phyloP scores from a whole-genome alignment of 2,797 vertebrate genomes.

The Glossophaga mutica region DNA sequence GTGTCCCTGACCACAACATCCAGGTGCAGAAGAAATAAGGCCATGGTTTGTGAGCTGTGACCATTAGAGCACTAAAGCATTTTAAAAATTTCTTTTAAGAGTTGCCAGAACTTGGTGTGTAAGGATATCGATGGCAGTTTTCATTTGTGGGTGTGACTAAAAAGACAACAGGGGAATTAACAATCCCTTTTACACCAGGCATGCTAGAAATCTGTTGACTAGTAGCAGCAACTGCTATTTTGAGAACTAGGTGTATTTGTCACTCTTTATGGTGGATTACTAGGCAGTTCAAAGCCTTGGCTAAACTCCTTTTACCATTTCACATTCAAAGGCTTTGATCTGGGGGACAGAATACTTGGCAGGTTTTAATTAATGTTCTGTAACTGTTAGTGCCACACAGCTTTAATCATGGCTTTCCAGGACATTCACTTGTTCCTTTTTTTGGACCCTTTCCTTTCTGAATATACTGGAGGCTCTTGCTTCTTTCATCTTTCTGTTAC shows the following conservation, averaged over 20 bases:
- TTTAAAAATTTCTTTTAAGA: slow-evolving; percentile 64
- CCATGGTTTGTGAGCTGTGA: slow-evolving; percentile 55
- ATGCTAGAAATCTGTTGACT: slow-evolving; percentile 60
- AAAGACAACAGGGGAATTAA: slow-evolving; percentile 63
- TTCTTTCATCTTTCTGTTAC: background rate
- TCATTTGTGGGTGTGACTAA: slow-evolving; percentile 61
- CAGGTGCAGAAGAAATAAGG: slow-evolving; percentile 61
- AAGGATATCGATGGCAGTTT: slow-evolving; percentile 23
- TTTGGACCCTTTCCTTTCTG: background rate
- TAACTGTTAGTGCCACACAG: background rate
- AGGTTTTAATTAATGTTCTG: slow-evolving; percentile 62
- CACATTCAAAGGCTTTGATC: slow-evolving; percentile 57
- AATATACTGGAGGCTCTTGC: background rate
- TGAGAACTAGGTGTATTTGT: slow-evolving; percentile 55
- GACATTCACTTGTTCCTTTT: slow-evolving; percentile 51
- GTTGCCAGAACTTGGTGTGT: slow-evolving; percentile 59
- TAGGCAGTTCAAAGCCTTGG: slow-evolving; percentile 61
- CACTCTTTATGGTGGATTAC: slow-evolving; percentile 55
- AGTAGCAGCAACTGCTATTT: slow-evolving; percentile 55
- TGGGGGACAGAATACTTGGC: slow-evolving; percentile 37
- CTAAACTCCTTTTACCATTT: slow-evolving; percentile 52
- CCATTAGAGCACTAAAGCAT: slow-evolving; percentile 29
- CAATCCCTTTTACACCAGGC: slow-evolving; percentile 55
- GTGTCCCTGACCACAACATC: slow-evolving; percentile 44
- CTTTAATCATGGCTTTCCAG: slow-evolving; percentile 56